Evolutionary conservation across 2,797 vertebrate species (phyloP).

Genomic region (Octomys mimax): DNA sequence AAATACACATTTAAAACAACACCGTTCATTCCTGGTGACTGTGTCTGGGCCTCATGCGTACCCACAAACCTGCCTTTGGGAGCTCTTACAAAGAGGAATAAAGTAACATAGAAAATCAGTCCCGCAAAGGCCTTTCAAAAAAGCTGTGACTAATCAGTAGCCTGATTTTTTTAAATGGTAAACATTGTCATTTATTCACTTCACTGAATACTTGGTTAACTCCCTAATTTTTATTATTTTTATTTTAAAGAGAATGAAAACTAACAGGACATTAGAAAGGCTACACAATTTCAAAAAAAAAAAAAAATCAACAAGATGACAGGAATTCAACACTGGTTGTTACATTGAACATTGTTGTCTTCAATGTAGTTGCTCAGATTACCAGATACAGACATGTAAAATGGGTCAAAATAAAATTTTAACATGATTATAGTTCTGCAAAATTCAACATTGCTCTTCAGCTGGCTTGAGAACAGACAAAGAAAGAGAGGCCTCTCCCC

Average conservation of each 20-base stretch:
- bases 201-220: not conserved
- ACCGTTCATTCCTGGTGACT: not conserved
- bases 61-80: rapidly evolving
- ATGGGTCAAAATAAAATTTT: too few relatives aligned
- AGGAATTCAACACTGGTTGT: too few relatives aligned
- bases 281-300: too few relatives aligned
- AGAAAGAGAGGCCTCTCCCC: not conserved
- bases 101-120: rapidly evolving
- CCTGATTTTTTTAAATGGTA: not conserved
- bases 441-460: rapidly evolving
- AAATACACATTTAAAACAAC: not conserved
- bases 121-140: not conserved
- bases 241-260: too few relatives aligned
- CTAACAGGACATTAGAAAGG: too few relatives aligned
- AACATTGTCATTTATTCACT: not conserved
- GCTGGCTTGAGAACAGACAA: not conserved
- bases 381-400: too few relatives aligned
- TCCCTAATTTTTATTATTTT: not conserved
- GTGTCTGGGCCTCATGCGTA: rapidly evolving
- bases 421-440: not conserved
- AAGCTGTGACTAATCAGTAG: too few relatives aligned
- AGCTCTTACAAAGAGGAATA: not conserved
- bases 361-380: too few relatives aligned
- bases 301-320: too few relatives aligned
- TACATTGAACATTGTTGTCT: too few relatives aligned